These are phyloP conservation scores for Drosophila nigromelanica DNA, from an alignment of 1,140 invertebrate species.

Conservation along the genomic window DNA sequence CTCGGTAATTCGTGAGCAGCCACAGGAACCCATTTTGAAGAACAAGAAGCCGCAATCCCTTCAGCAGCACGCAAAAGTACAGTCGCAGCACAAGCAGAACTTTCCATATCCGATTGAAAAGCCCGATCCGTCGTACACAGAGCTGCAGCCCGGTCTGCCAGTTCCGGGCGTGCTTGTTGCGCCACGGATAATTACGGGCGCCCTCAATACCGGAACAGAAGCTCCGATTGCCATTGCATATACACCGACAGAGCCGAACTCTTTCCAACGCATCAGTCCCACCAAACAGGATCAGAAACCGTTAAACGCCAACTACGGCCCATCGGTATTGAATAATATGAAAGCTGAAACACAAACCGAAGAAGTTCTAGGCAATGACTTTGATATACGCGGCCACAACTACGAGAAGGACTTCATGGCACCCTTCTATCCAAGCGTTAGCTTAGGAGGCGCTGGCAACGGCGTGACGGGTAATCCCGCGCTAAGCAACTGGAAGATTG, in stretches of 20 bases:
- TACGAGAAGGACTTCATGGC: conserved; percentile 87
- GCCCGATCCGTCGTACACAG: conserved; percentile 80
- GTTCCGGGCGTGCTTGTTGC: conserved; percentile 64
- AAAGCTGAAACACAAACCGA: conserved; percentile 67
- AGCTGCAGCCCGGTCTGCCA: conserved; percentile 42
- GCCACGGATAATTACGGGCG: conserved; percentile 71
- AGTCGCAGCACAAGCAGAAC: conserved; percentile 84
- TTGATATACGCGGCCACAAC: conserved; percentile 78
- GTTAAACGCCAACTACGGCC: conserved; percentile 54
- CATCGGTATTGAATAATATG: not conserved
- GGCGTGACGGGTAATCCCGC: conserved; percentile 40
- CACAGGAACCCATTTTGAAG: conserved; percentile 84
- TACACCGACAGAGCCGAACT: conserved; percentile 84
- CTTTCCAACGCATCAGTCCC: conserved; percentile 28
- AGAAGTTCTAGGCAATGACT: conserved; percentile 62
- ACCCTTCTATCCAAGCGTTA: conserved; percentile 88
- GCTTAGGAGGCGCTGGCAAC: conserved; percentile 84
- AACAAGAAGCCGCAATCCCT: conserved; percentile 81
- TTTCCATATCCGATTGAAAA: conserved; percentile 87
- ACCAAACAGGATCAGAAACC: conserved; percentile 39
- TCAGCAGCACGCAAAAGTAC: conserved; percentile 67
- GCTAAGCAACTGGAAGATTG: conserved; percentile 87
- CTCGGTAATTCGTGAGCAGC: conserved; percentile 84
- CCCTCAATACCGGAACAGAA: conserved; percentile 78
- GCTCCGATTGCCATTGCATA: conserved; percentile 85